Conservation (phyloP, 1,140 invertebrate species). For the Zaprionus capensis region DNA sequence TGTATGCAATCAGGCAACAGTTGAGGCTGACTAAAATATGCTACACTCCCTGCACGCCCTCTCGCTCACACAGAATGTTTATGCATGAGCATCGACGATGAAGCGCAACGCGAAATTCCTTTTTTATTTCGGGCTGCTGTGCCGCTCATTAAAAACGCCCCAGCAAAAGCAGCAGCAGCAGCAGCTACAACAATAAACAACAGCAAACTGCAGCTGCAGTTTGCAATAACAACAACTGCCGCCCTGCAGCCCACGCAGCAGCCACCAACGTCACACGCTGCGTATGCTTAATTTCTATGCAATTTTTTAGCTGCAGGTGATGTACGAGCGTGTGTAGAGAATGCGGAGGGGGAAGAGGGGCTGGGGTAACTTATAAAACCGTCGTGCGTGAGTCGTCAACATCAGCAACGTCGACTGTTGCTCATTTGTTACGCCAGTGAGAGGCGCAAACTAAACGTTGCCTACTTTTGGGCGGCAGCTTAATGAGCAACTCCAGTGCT, state of each 20-base stretch:
- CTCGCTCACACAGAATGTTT: constrained; percentile 43
- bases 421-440: constrained; percentile 63
- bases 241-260: constrained; percentile 16
- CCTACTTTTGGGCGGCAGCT: constrained; percentile 43
- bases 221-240: constrained; percentile 28
- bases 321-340: constrained; percentile 5
- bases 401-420: constrained; percentile 43
- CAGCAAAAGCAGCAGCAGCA: constrained; percentile 1
- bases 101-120: constrained; percentile 38
- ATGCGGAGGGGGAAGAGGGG: not conserved
- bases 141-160: constrained; percentile 72
- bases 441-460: constrained; percentile 32
- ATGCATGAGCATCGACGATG: constrained; percentile 70
- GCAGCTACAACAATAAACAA: constrained; percentile 9
- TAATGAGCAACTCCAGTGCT: constrained; percentile 30
- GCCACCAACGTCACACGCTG: constrained; percentile 43
- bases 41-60: not conserved
- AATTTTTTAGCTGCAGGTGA: constrained; percentile 41
- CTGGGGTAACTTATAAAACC: constrained; percentile 22
- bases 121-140: constrained; percentile 22
- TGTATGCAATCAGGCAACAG: constrained; percentile 32
- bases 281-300: constrained; percentile 76
- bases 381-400: constrained; percentile 52
- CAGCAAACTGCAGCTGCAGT: constrained; percentile 21
- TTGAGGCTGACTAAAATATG: constrained; percentile 16